Base-by-base conservation (phyloP, 1,140 invertebrate species). In the Monomorium pharaonis region DNA sequence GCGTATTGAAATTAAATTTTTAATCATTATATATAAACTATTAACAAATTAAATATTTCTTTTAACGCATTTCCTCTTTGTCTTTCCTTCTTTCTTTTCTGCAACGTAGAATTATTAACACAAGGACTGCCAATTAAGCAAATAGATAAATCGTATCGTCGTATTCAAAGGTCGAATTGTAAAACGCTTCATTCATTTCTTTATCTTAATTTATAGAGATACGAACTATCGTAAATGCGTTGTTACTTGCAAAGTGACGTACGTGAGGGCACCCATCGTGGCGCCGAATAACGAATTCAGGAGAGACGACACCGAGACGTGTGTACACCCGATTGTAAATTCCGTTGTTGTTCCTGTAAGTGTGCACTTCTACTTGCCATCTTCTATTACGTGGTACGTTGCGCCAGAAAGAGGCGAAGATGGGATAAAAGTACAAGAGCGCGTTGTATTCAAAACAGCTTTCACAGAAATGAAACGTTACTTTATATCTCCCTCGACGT, bases 261-360 rank as follows among this genome's bases (percentile, higher is more conserved):
- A 78, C 76, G 60, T 83, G 67, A 51, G 18, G 37, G 67, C n/a
- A n/a, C 72, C 51, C 67, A 83, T 58, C 33, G 67, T 51, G 69
- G 60, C 27, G 51, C 67, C 49, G 47, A 83, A 74, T 72, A 83
- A 83, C n/a, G 42, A 54, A 83, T 83, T 83, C 78, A 83, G 1
- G 14, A 33, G 51, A 58, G 14, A 74, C n/a, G 37, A 72, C 67
- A 83, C 49, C 21, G 67, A 21, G 37, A 72, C 27, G 54, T 33
- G 18, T 56, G 42, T 72, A 72, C 51, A 69, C 54, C 33, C 37
- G 18, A 83, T n/a, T 33, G 27, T 83, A 83, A 74, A 83, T 83
- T 83, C 51, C 44, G 37, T 44, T 83, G 67, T 83, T 81, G 54
- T 74, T 58, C 51, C 78, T 47, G 27, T 83, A 83, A 83, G 54